Evolutionary conservation across 2,797 vertebrate genomes (phyloP), one percentile per base, ranked within the genome.

Genomic region (Microctenopoma lineatum): DNA sequence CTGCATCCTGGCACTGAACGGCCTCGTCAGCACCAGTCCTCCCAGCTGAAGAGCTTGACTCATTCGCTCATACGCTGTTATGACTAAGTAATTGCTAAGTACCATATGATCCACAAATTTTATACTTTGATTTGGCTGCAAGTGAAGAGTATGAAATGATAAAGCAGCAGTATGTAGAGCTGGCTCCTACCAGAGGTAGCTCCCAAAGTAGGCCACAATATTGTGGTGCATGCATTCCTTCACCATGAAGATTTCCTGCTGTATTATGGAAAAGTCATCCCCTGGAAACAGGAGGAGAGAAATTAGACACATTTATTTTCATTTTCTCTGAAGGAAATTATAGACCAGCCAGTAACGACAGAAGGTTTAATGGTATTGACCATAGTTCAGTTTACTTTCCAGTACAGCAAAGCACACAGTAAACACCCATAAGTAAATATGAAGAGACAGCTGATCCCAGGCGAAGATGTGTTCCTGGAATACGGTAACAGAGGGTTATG

Each of bases 211-310:
- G 73, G 98, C 97, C 73, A 99, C 98, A 4, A 99, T 99, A 86
- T 99, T 99, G 85, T 95, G 95, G 73, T 99, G 96, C 82, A 96
- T 98, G 94, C 98, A 99, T 92, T 99, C 98, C 91, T 99, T 99
- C 87, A 99, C 97, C 98, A 99, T 99, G 85, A 96, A 98, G 74
- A 99, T 99, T 94, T 99, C 98, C 89, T 99, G 98, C 84, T 99
- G 97, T 66, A 99, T 99, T 89, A 99, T 95, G 68, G 97, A 97
- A 91, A 99, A 99, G 91, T 99, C 98, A 62, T 99, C 98, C 73
- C 97, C 98, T 99, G 91, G 59, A 95, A 89, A 82, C 39, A 79
- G n/a, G 88, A 63, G 34, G 61, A 84, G 61, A 84, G 70, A 84
- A 79, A 80, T 59, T 73, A 80, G 14, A 82, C 81, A 87, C 75